Conservation (phyloP, 2,888 invertebrate species). For the Empis livida region DNA sequence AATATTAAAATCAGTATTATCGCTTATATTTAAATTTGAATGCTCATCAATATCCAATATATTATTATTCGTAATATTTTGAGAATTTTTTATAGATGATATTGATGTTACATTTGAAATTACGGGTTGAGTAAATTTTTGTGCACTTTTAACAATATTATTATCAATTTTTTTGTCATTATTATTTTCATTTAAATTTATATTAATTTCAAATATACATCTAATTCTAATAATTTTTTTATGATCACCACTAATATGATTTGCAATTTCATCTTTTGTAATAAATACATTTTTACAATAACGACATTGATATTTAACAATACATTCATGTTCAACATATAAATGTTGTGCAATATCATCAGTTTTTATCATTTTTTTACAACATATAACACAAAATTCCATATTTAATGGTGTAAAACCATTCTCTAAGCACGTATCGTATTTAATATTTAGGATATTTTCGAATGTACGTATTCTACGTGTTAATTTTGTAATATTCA, state of each 20-base stretch:
- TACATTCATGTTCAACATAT: background rate
- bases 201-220: background rate
- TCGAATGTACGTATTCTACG: background rate
- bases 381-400: background rate
- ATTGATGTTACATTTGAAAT: background rate
- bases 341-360: background rate
- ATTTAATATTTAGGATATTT: background rate
- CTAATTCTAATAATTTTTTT: background rate
- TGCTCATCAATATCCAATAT: background rate
- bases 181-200: too few species aligned
- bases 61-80: background rate
- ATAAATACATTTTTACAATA: background rate
- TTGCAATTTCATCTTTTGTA: background rate
- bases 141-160: background rate
- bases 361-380: background rate
- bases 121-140: background rate
- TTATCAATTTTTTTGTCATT: too few species aligned
- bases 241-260: background rate
- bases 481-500: slow-evolving; percentile 1
- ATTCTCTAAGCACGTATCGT: background rate
- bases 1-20: too few species aligned
- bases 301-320: background rate
- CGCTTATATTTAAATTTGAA: background rate
- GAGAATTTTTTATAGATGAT: background rate
- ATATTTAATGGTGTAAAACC: background rate